Percentiles rank a stretch among this genome's conserved stretches.
Evolutionary conservation across 2,797 vertebrate genomes (phyloP).

Genomic region (Benthosema pterotum): DNA sequence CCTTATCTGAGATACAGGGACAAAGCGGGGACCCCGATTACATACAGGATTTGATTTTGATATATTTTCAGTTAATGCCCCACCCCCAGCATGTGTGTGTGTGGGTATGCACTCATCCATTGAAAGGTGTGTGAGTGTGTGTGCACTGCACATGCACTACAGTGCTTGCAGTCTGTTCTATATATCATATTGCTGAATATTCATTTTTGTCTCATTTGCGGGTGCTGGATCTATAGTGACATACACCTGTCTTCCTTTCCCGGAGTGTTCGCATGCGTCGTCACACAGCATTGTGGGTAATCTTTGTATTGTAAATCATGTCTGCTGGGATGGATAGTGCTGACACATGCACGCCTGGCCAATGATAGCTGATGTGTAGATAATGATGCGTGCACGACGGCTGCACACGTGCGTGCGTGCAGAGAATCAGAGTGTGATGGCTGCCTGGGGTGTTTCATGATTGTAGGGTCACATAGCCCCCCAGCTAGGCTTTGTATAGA

Average conservation of each 20-base stretch:
- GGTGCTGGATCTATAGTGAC: too few species aligned
- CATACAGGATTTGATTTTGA: too few species aligned
- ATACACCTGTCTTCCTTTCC: too few species aligned
- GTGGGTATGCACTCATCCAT: constrained; percentile 62
- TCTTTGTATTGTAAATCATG: background rate
- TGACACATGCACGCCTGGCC: too few species aligned
- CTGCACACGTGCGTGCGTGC: background rate
- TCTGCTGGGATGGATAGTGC: background rate
- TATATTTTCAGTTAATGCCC: too few species aligned
- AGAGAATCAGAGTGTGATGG: constrained; percentile 11
- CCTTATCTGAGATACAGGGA: too few species aligned
- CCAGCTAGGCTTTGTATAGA: constrained; percentile 52
- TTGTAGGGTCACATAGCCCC: constrained; percentile 40
- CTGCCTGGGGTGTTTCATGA: constrained; percentile 33
- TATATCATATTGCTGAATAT: constrained; percentile 19
- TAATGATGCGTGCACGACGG: constrained; percentile 1
- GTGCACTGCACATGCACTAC: constrained; percentile 39
- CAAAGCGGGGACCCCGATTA: too few species aligned
- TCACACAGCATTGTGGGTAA: background rate
- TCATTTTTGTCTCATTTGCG: too few species aligned
- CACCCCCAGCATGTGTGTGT: constrained; percentile 41
- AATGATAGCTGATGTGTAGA: background rate
- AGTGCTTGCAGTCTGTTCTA: constrained; percentile 14
- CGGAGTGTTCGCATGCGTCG: background rate
- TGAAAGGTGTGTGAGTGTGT: constrained; percentile 49